phyloP scores from a whole-genome alignment of 2,888 invertebrate species.

The Eristalis tenax region DNA sequence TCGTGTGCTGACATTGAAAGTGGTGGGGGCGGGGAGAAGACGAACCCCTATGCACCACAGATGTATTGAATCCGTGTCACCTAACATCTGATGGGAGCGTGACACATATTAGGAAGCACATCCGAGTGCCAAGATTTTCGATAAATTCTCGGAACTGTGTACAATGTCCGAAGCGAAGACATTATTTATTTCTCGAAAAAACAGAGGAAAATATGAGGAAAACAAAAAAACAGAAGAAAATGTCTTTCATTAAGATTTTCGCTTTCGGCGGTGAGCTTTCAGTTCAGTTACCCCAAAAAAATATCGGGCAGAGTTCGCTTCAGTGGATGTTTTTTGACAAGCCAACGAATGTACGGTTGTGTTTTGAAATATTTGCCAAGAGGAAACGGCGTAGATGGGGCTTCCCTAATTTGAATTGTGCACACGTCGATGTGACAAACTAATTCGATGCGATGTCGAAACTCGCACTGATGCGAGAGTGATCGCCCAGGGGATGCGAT shows the following conservation, averaged over 20 bases:
- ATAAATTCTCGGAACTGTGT: constrained; percentile 56
- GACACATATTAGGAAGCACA: constrained; percentile 35
- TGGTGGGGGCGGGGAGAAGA: background rate
- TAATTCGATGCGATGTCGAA: too few relatives aligned
- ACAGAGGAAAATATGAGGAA: background rate
- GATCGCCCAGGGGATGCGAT: too few relatives aligned
- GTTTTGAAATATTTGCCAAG: background rate
- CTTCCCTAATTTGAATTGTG: background rate
- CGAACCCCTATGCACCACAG: background rate
- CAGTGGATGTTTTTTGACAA: background rate
- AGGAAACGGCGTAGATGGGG: constrained; percentile 1
- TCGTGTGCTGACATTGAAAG: constrained; percentile 25
- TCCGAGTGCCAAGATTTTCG: constrained; percentile 49
- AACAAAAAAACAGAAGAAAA: background rate
- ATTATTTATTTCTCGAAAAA: constrained; percentile 35
- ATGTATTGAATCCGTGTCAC: background rate
- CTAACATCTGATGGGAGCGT: constrained; percentile 29
- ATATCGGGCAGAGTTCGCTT: background rate
- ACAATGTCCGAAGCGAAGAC: constrained; percentile 8
- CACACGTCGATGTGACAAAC: too few relatives aligned
- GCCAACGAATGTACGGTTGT: background rate
- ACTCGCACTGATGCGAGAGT: too few relatives aligned
- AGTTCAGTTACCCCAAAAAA: constrained; percentile 59
- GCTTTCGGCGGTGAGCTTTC: constrained; percentile 48
- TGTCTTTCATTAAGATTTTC: constrained; percentile 41